Conservation (phyloP, 2,888 invertebrate genomes). For the Ectemnius continuus region DNA sequence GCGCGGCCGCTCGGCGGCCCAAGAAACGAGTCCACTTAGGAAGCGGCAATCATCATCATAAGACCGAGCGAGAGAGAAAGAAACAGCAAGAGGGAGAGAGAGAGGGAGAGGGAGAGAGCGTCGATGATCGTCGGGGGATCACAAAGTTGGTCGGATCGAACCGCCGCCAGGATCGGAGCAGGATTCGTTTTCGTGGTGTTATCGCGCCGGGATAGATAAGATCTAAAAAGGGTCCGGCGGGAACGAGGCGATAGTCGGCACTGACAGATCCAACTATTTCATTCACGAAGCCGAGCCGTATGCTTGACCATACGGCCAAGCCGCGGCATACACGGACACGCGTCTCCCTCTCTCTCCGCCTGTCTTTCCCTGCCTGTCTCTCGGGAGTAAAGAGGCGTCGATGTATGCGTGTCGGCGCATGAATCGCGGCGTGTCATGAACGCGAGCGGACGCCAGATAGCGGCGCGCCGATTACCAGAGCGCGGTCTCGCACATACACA, state of each 20-base stretch:
- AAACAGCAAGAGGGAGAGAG: no score
- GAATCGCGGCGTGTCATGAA: conserved; percentile 6
- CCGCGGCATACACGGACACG: conserved; percentile 30
- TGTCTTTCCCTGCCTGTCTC: conserved; percentile 13
- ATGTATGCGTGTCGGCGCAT: conserved; percentile 20
- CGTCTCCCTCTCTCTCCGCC: conserved; percentile 17
- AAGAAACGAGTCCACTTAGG: background rate
- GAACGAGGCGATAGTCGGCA: conserved; percentile 72
- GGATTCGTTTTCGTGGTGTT: background rate
- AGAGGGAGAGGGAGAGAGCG: no score
- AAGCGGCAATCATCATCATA: no score
- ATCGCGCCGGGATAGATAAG: conserved; percentile 40
- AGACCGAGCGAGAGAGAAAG: no score
- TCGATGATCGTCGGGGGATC: no score
- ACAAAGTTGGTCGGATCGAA: background rate
- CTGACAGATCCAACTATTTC: conserved; percentile 75
- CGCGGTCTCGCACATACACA: conserved; percentile 2
- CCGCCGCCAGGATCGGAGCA: background rate
- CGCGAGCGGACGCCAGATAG: conserved; percentile 7
- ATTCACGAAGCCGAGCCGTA: conserved; percentile 66
- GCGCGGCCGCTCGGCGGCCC: background rate
- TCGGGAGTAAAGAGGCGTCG: background rate
- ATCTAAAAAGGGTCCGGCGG: conserved; percentile 60
- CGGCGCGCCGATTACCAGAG: conserved; percentile 4
- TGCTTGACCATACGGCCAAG: conserved; percentile 46